Evolutionary conservation across 2,888 invertebrate species (phyloP), one percentile per base, ranked within the genome.

Genomic region (Drosophila borealis): DNA sequence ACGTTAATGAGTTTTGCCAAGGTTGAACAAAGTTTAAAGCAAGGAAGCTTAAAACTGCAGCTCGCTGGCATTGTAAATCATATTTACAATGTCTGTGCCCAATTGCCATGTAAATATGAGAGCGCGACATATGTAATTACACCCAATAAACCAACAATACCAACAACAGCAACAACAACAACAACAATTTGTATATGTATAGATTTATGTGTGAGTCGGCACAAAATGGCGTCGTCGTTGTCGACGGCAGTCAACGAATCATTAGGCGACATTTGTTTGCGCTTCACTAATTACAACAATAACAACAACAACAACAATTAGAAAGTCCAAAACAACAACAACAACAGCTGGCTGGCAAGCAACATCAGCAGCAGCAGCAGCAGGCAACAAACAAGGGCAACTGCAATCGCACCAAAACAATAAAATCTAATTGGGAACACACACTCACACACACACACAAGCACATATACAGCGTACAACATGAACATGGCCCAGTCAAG

Each of bases 361-460:
- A 54, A 25, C 25, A n/a, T n/a, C n/a, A 25, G 14, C 39, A 44
- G 10, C 39, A 48, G 62, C 61, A 64, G 53, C 63, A 71, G 63
- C 57, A 61, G 57, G 57, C 77, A 62, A 70, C 77, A 67, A 70
- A 87, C 76, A 87, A 75, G 81, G 69, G 59, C 55, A 81, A 66
- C 72, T 72, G 78, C 78, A 81, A 85, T 88, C 74, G 78, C 75
- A 81, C 80, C 70, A 67, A 88, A 89, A 90, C 90, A 89, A 89
- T 89, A 88, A 89, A 89, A 89, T 84, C 89, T 89, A 89, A 89
- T 90, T 89, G 90, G 71, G 84, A 89, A 78, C 80, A 82, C 65
- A 86, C 70, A 80, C 74, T 76, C 57, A 70, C 51, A 64, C 45
- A 63, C 25, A 66, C 42, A 61, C 36, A 39, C 55, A 41, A 29